Base-by-base conservation (phyloP, 2,888 invertebrate species). In the Lycophotia porphyrea region DNA sequence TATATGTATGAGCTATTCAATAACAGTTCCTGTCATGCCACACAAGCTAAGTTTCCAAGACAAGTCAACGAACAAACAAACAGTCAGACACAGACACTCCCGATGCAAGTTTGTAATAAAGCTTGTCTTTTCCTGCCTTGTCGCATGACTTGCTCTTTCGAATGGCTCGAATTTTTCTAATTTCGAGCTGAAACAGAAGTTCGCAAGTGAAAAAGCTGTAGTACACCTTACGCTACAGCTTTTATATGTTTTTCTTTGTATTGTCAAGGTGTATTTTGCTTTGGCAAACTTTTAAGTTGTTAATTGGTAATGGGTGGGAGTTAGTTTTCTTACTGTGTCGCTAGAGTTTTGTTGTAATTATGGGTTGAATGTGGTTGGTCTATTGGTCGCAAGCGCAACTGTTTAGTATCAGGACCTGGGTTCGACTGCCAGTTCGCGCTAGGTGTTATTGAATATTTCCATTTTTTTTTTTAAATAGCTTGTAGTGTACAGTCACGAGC, bases 101-200 rank as follows among this genome's bases (percentile, higher is more conserved):
- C 18, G n/a, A n/a, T 55, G 36, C 47, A 47, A 60, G 58, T 69
- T 58, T 66, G 52, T 70, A 65, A 60, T 77, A 66, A 65, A 44
- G 31, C 65, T 39, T 27, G 78, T 34, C n/a, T 69, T 63, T 79
- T 42, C n/a, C 47, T 21, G 58, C 36, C 64, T 47, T 52, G 66
- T 49, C 74, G 74, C 81, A 74, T 80, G 84, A 84, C 44, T 69
- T 61, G 61, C 69, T 39, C 18, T n/a, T 36, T 65, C 68, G 69
- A 84, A 80, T 60, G 24, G 71, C 84, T 80, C 21, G 61, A 75
- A 21, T 84, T 72, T 75, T 84, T 82, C 72, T 72, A 84, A 81
- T 84, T 84, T 81, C 55, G 8, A 73, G 55, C 65, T 73, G 55
- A 80, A 80, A 84, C 81, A 34, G 61, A 68, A 80, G 84, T 82